Percentiles rank a stretch among this genome's conserved stretches.
These are phyloP conservation scores for Pseudomyrmex pallidus DNA, from an alignment of 1,140 invertebrate genomes.

Conservation along the genomic window DNA sequence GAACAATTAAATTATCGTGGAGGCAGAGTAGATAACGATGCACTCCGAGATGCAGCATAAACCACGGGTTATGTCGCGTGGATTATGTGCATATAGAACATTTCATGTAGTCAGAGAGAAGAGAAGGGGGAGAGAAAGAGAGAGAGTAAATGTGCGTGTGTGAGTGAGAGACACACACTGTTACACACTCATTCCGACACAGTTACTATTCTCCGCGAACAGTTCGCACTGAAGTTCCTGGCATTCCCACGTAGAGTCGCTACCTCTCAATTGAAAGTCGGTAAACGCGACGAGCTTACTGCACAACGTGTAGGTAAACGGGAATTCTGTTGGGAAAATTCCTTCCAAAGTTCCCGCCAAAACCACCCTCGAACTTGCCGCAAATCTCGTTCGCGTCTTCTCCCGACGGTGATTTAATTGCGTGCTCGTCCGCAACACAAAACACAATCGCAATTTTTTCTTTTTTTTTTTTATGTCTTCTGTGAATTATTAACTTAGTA, in stretches of 20 bases:
- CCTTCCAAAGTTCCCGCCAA: neutral
- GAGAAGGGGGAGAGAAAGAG: neutral
- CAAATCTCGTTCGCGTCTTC: neutral
- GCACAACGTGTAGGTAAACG: constrained; percentile 35
- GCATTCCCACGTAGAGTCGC: constrained; percentile 54
- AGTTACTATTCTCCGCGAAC: constrained; percentile 5
- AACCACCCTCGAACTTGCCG: neutral
- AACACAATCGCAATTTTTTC: neutral
- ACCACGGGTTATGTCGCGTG: constrained; percentile 65
- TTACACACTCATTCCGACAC: constrained; percentile 14
- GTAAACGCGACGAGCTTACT: constrained; percentile 12
- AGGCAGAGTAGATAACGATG: constrained; percentile 71
- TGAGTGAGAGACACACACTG: too few species aligned
- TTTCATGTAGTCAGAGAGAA: constrained; percentile 32
- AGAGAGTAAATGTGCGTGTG: neutral
- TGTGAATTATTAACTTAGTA: neutral
- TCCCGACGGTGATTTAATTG: neutral
- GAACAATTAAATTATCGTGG: constrained; percentile 74
- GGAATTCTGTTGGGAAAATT: constrained; percentile 1
- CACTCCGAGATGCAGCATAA: constrained; percentile 73
- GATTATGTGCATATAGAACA: constrained; percentile 69
- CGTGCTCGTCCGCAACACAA: neutral
- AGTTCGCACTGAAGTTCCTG: constrained; percentile 14
- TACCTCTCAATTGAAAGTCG: constrained; percentile 56
- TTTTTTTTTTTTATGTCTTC: neutral